Evolutionary conservation across 2,797 vertebrate genomes (phyloP).

Genomic region (Euthynnus affinis): DNA sequence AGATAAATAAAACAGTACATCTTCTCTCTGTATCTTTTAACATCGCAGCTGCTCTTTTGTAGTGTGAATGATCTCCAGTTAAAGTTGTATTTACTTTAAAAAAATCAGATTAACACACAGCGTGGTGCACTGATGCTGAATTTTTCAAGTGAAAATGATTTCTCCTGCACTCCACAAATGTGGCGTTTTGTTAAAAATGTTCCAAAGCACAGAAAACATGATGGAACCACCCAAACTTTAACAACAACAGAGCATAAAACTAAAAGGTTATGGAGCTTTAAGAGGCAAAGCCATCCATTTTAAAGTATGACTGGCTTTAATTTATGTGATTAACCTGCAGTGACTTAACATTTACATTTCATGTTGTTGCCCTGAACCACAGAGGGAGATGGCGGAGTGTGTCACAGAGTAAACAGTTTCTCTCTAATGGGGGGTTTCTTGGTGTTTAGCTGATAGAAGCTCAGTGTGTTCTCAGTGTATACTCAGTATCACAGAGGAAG

Average conservation of each 20-base stretch:
- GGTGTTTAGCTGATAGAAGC: background rate
- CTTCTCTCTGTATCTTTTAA: background rate
- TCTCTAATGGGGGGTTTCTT: background rate
- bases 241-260: too few relatives aligned
- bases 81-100: too few relatives aligned
- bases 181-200: too few relatives aligned
- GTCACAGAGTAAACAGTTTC: background rate
- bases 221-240: too few relatives aligned
- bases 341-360: background rate
- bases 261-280: too few relatives aligned
- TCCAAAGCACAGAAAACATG: too few relatives aligned
- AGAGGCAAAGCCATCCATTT: too few relatives aligned
- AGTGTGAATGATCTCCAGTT: background rate
- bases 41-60: background rate
- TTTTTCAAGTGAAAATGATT: background rate
- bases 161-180: too few relatives aligned
- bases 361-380: background rate
- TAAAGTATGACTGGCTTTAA: too few relatives aligned
- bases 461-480: background rate
- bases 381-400: background rate
- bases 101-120: too few relatives aligned
- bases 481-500: background rate
- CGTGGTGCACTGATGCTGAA: too few relatives aligned
- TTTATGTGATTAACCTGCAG: background rate
- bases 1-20: background rate